Percentiles rank a stretch among this genome's conserved stretches.
Conservation (phyloP, 2,888 invertebrate genomes). For the Orthosia gothica region DNA sequence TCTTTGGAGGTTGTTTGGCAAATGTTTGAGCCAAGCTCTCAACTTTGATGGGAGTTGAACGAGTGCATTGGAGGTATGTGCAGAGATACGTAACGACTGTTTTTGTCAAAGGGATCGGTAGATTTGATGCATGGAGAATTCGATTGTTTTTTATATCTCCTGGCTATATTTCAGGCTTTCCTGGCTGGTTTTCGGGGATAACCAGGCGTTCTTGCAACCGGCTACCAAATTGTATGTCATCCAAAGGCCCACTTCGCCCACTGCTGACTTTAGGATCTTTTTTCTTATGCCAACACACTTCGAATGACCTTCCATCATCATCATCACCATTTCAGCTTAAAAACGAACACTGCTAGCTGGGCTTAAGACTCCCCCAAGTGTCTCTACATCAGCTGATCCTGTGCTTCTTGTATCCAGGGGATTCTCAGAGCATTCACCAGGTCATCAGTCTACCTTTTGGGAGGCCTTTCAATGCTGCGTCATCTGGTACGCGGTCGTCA, state of each 20-base stretch:
- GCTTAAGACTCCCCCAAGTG: too few relatives aligned
- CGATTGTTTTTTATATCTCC: not conserved
- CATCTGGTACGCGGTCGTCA: too few relatives aligned
- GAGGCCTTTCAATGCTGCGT: too few relatives aligned
- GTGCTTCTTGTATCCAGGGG: too few relatives aligned
- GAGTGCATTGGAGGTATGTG: not conserved
- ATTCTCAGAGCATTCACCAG: too few relatives aligned
- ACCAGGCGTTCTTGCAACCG: not conserved
- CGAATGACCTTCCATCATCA: too few relatives aligned
- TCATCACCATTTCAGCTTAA: too few relatives aligned
- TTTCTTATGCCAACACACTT: not conserved
- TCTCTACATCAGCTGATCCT: too few relatives aligned
- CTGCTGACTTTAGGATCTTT: not conserved
- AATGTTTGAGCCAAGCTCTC: constrained; percentile 57
- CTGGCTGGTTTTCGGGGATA: not conserved
- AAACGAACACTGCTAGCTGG: too few relatives aligned
- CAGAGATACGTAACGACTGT: not conserved
- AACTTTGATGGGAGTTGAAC: constrained; percentile 17
- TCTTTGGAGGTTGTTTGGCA: constrained; percentile 52
- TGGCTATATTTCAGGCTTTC: too few relatives aligned
- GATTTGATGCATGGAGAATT: not conserved
- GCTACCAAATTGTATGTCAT: not conserved
- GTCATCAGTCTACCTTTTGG: too few relatives aligned
- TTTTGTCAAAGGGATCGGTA: not conserved
- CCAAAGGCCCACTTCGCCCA: not conserved